Base-by-base conservation (phyloP, 2,888 invertebrate genomes). In the Caenorhabditis sinica region DNA sequence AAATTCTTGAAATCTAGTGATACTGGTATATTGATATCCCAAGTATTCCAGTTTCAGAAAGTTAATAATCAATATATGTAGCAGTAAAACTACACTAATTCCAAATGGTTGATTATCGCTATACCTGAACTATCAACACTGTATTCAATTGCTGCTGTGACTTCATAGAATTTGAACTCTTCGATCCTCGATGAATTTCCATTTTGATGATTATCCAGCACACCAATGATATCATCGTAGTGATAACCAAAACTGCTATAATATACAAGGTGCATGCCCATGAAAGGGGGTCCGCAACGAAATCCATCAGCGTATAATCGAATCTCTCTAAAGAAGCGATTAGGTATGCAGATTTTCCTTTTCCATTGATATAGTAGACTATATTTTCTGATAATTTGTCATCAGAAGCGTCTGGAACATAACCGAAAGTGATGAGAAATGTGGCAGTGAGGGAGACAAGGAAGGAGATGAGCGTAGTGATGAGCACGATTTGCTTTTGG, bases 361-460 rank as follows among this genome's bases (percentile, higher is more conserved):
- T 56, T 66, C 82, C 82, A 43, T 82, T 82, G 33, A 82, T 23
- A 30, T 82, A 56, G 40, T 82, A 82, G 6, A 82, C 76, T 6
- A 71, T 71, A 2, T 72, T 30, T 51, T 60, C 28, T 23, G 82
- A 82, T 36, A 82, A 25, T 17, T 33, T n/a, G 11, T 76, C 66
- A n/a, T 82, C 82, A 20, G 51, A 49, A n/a, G 53, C 36, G n/a
- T 71, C 65, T 28, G 82, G 82, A 28, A 25, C 13, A 40, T 82
- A 82, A 17, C 74, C 82, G 28, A 71, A 17, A 23, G 49, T 40
- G n/a, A 76, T 65, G 15, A 82, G 61, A 13, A 71, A 11, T 23
- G 65, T 66, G 25, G 66, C 58, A 1, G 60, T 74, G 6, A 76
- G 23, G 8, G 81, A 73, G 45, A 80, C 69, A 6, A 66, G 28